Percentiles rank a stretch among this genome's conserved stretches.
These are phyloP conservation scores for Benthosema pterotum DNA, from an alignment of 2,797 vertebrate species.

Conservation along the genomic window DNA sequence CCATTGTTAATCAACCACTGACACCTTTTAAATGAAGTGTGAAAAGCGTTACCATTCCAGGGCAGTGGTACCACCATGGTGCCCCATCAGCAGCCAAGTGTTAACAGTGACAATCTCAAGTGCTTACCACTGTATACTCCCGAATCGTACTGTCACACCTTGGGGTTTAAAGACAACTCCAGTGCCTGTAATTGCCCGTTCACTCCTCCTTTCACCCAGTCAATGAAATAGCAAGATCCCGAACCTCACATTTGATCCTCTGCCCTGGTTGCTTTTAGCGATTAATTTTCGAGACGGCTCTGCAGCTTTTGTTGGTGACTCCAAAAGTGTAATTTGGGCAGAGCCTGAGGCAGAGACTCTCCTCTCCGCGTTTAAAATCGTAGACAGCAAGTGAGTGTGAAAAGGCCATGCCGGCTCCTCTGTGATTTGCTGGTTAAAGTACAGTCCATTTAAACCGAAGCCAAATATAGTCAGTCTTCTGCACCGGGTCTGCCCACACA, in stretches of 20 bases:
- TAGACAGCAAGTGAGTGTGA: constrained; percentile 25
- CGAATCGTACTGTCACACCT: too few species aligned
- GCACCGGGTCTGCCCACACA: constrained; percentile 19
- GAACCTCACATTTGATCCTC: constrained; percentile 63
- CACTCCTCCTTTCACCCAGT: too few species aligned
- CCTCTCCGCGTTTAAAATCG: constrained; percentile 42
- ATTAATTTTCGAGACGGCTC: constrained; percentile 63
- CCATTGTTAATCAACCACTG: too few species aligned
- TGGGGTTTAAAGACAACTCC: too few species aligned
- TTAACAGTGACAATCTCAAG: too few species aligned
- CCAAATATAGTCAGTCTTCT: constrained; percentile 45
- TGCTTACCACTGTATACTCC: too few species aligned
- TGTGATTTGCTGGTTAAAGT: constrained; percentile 49
- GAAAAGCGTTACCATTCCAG: too few species aligned
- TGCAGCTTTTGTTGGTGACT: constrained; percentile 40
- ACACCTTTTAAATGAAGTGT: too few species aligned
- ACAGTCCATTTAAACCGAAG: constrained; percentile 51
- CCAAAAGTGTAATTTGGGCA: constrained; percentile 66
- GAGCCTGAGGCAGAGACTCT: constrained; percentile 49
- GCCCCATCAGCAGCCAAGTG: too few species aligned
- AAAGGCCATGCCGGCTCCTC: constrained; percentile 47
- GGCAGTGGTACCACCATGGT: too few species aligned
- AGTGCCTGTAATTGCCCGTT: too few species aligned
- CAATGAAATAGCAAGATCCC: too few species aligned
- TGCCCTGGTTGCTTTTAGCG: constrained; percentile 56